These are phyloP conservation scores for Elgaria multicarinata DNA, from an alignment of 2,113 vertebrate species.

Conservation along the genomic window DNA sequence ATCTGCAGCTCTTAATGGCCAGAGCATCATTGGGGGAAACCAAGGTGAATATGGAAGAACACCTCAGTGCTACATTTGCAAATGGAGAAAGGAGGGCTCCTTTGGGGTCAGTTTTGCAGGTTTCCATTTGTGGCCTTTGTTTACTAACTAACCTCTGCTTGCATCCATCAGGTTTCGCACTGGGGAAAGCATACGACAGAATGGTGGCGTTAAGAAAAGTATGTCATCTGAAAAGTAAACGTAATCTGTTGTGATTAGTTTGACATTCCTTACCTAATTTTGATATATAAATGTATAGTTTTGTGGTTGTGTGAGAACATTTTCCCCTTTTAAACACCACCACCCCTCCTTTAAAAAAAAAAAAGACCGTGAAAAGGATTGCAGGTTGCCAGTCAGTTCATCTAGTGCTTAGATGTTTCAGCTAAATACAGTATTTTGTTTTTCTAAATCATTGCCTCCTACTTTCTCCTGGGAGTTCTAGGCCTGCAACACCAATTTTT, in stretches of 20 bases:
- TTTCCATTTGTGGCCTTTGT: neutral
- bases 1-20: neutral
- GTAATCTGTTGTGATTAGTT: neutral
- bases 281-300: neutral
- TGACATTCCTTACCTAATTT: neutral
- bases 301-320: neutral
- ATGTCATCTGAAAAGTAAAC: conserved; percentile 36
- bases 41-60: neutral
- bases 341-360: neutral
- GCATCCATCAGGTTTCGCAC: conserved; percentile 86
- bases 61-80: neutral
- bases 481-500: neutral
- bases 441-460: neutral
- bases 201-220: conserved; percentile 91
- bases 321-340: neutral
- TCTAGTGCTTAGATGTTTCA: neutral
- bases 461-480: neutral
- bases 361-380: neutral
- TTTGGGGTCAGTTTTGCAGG: neutral
- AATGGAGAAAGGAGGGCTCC: neutral
- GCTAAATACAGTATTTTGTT: neutral
- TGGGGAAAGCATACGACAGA: conserved; percentile 90
- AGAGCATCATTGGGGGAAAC: neutral
- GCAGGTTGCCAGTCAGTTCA: neutral
- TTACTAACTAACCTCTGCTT: neutral